Evolutionary conservation across 2,113 vertebrate genomes (phyloP).

Genomic region (Eulacestoma nigropectus): DNA sequence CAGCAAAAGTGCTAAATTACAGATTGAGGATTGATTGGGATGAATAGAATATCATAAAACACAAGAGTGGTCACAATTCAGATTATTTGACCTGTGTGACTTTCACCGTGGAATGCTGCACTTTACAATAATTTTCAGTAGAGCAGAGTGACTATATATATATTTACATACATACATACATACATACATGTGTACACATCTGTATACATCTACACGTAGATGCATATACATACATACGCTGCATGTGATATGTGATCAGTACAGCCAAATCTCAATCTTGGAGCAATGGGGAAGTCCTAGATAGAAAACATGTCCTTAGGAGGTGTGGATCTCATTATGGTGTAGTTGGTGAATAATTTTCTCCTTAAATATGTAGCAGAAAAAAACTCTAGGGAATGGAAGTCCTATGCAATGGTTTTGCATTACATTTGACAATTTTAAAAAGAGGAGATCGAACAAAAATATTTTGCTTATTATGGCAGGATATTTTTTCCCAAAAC

Average conservation of each 20-base stretch:
- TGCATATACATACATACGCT: too few relatives aligned
- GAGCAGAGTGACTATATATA: neutral
- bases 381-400: neutral
- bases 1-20: neutral
- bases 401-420: neutral
- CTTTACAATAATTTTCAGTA: neutral
- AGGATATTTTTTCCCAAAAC: slow-evolving; percentile 29
- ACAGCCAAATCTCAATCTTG: neutral
- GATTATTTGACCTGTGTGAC: neutral
- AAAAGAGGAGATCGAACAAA: neutral
- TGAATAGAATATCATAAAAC: neutral
- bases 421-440: neutral
- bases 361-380: slow-evolving; percentile 1
- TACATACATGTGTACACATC: fast-evolving
- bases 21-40: neutral
- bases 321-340: neutral
- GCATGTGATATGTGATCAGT: neutral
- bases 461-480: slow-evolving; percentile 7
- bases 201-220: neutral
- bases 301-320: neutral
- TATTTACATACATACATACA: neutral
- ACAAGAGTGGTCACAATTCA: neutral
- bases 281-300: neutral
- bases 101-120: neutral
- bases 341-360: slow-evolving; percentile 13